Evolutionary conservation across 30 jellyfish, hydroid and myxozoan species (phyloP).

Genomic region (Cassiopea andromeda): DNA sequence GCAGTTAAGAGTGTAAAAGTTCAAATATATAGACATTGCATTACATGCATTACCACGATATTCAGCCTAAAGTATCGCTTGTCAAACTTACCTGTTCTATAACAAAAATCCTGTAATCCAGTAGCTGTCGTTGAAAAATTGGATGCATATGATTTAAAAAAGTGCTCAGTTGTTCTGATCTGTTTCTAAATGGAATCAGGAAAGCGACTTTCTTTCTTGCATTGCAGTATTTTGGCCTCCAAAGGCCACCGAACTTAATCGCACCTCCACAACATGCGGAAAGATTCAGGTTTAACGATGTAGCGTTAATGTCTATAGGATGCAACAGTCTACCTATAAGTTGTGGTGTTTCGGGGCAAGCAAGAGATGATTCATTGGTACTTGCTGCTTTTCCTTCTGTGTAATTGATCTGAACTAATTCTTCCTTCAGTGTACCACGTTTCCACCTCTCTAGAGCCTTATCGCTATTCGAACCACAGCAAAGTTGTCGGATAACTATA

Average conservation of each 20-base stretch:
- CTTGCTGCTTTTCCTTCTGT: not conserved
- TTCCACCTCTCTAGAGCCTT: too few relatives aligned
- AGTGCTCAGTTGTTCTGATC: slow-evolving; percentile 50
- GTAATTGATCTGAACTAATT: not conserved
- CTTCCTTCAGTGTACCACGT: too few relatives aligned
- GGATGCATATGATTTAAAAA: slow-evolving; percentile 80
- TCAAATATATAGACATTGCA: too few relatives aligned
- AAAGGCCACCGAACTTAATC: slow-evolving; percentile 5
- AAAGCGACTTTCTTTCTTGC: slow-evolving; percentile 60
- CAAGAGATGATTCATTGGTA: not conserved
- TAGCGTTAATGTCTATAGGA: not conserved
- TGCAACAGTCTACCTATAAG: not conserved
- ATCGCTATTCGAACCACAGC: too few relatives aligned
- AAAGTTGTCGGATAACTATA: too few relatives aligned
- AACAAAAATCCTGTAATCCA: slow-evolving; percentile 15
- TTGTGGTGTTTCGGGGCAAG: not conserved
- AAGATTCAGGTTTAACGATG: not conserved
- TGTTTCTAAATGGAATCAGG: slow-evolving; percentile 77
- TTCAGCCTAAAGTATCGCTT: too few relatives aligned
- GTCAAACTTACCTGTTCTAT: slow-evolving; percentile 19
- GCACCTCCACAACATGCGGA: slow-evolving; percentile 4
- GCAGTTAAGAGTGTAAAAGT: too few relatives aligned
- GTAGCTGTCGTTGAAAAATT: slow-evolving; percentile 61
- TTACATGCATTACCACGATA: too few relatives aligned
- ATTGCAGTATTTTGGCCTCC: slow-evolving; percentile 3